phyloP scores from a whole-genome alignment of 53 echinoderm and acorn worm species.

The Actinopyga echinites region DNA sequence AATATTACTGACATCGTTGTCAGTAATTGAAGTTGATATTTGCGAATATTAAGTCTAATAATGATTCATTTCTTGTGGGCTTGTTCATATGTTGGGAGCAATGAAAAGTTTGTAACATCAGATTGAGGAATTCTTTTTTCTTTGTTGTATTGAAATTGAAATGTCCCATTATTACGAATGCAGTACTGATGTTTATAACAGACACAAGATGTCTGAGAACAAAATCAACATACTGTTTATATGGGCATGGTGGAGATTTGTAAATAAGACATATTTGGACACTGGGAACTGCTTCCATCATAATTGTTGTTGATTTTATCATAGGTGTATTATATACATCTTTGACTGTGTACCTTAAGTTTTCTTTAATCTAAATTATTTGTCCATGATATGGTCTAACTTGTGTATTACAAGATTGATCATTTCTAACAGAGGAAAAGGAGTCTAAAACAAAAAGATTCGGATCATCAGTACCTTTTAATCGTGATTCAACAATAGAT shows the following conservation, averaged over 20 bases:
- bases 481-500: constrained; percentile 23
- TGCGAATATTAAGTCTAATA: too few species aligned
- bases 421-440: background rate
- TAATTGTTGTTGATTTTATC: background rate
- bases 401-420: background rate
- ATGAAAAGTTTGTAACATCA: too few species aligned
- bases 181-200: too few species aligned
- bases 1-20: too few species aligned
- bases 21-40: too few species aligned
- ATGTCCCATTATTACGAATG: too few species aligned
- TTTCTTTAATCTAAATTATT: constrained; percentile 15
- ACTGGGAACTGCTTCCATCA: background rate
- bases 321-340: background rate
- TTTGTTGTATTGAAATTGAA: too few species aligned
- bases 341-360: background rate
- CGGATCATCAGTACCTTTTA: constrained; percentile 11
- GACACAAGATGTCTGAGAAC: background rate
- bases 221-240: background rate
- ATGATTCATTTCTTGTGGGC: too few species aligned
- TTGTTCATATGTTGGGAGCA: too few species aligned
- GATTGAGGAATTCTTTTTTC: too few species aligned
- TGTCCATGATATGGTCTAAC: constrained; percentile 37
- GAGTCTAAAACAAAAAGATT: background rate
- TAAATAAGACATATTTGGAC: background rate
- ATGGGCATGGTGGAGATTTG: constrained; percentile 3